phyloP scores from a whole-genome alignment of 2,113 vertebrate genomes.

The Pica pica region DNA sequence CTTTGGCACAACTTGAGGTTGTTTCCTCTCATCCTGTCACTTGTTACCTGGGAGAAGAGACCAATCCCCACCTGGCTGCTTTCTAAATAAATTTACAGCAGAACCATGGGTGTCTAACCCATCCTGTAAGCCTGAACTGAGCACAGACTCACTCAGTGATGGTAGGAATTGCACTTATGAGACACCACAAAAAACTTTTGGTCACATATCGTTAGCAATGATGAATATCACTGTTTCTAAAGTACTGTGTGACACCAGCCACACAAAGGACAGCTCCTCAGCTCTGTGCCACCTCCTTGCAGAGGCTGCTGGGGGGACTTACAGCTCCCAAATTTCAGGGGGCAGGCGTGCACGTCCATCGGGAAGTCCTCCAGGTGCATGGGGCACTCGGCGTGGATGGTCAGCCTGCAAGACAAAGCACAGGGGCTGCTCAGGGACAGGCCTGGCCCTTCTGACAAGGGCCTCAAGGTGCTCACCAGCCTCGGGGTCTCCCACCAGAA shows the following conservation, averaged over 20 bases:
- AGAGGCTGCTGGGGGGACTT: constrained; percentile 64
- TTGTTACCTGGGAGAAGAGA: neutral
- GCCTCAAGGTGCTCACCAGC: neutral
- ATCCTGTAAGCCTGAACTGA: neutral
- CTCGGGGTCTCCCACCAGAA: neutral
- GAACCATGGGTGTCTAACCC: neutral
- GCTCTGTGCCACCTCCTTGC: neutral
- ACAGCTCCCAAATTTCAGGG: constrained; percentile 98
- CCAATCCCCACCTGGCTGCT: neutral
- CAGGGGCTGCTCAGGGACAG: neutral
- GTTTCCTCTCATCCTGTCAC: neutral
- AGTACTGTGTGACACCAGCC: neutral
- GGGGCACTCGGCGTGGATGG: constrained; percentile 96
- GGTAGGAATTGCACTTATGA: neutral
- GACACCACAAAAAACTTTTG: neutral
- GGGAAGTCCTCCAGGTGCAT: constrained; percentile 99
- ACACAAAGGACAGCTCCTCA: neutral
- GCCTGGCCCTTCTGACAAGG: neutral
- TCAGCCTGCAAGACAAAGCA: constrained; percentile 77
- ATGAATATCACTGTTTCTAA: neutral
- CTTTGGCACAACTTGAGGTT: neutral
- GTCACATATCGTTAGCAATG: neutral
- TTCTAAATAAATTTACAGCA: neutral
- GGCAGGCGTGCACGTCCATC: constrained; percentile 97
- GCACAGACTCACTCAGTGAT: neutral